These are phyloP conservation scores for Neuroscelio doddi DNA, from an alignment of 2,888 invertebrate species.

Conservation along the genomic window DNA sequence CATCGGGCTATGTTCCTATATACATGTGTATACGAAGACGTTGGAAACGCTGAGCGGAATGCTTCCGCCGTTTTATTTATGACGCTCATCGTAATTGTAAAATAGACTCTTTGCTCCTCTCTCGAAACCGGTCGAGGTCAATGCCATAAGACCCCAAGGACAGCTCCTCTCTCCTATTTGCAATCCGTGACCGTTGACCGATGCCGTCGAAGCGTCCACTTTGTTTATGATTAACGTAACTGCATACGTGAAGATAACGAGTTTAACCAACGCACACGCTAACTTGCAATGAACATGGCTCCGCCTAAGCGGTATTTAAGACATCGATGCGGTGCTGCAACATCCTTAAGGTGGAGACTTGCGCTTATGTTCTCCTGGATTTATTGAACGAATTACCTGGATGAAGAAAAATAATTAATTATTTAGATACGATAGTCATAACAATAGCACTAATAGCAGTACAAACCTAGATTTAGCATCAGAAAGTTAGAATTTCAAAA, in stretches of 20 bases:
- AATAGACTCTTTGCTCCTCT: conserved; percentile 42
- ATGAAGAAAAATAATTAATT: too few relatives aligned
- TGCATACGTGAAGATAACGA: background rate
- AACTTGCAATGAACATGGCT: too few relatives aligned
- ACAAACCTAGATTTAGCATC: too few relatives aligned
- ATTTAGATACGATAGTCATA: too few relatives aligned
- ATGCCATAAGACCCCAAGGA: conserved; percentile 4
- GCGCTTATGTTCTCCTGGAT: too few relatives aligned
- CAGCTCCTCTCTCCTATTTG: background rate
- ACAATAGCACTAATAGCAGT: too few relatives aligned
- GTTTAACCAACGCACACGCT: background rate
- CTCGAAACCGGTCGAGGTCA: conserved; percentile 3
- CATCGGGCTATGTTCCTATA: conserved; percentile 1
- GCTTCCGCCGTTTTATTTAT: conserved; percentile 49
- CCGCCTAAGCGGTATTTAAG: too few relatives aligned
- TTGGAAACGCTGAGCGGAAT: conserved; percentile 8
- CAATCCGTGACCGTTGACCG: conserved; percentile 10
- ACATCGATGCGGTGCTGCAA: background rate
- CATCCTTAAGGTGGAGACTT: background rate
- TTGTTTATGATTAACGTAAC: conserved; percentile 2
- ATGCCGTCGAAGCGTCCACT: conserved; percentile 3
- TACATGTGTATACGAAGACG: background rate
- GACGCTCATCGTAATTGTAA: conserved; percentile 54
- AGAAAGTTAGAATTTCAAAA: too few relatives aligned
- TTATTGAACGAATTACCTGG: too few relatives aligned